phyloP scores from a whole-genome alignment of 2,797 vertebrate genomes.

The Hylomyscus alleni region DNA sequence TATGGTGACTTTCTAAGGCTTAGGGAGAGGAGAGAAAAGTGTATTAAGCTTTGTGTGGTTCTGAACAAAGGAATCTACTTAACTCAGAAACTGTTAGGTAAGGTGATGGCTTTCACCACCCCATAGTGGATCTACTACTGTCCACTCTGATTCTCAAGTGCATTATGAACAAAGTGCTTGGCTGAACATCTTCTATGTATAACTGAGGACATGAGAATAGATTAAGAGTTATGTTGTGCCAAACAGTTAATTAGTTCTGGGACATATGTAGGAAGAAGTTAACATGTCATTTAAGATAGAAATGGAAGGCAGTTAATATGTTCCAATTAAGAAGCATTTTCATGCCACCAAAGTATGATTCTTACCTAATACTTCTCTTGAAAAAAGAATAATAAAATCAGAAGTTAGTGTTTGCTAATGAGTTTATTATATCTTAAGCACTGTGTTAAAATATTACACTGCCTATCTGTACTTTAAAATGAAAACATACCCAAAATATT shows the following conservation, averaged over 20 bases:
- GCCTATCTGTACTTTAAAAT: background rate
- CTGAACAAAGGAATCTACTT: background rate
- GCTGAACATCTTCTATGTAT: background rate
- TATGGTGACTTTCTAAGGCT: background rate
- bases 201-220: background rate
- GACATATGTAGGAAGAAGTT: background rate
- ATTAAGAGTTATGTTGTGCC: background rate
- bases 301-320: background rate
- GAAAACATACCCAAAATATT: background rate
- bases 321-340: background rate
- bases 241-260: background rate
- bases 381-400: constrained; percentile 25
- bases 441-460: background rate
- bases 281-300: background rate
- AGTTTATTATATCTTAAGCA: background rate
- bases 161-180: background rate
- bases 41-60: background rate
- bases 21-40: background rate
- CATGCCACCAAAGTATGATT: background rate
- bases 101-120: background rate
- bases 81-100: background rate
- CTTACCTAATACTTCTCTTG: background rate
- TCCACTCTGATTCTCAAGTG: background rate
- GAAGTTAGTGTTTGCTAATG: constrained; percentile 8
- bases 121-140: background rate